These are phyloP conservation scores for Huso huso DNA, from an alignment of 2,797 vertebrate species.

Conservation along the genomic window DNA sequence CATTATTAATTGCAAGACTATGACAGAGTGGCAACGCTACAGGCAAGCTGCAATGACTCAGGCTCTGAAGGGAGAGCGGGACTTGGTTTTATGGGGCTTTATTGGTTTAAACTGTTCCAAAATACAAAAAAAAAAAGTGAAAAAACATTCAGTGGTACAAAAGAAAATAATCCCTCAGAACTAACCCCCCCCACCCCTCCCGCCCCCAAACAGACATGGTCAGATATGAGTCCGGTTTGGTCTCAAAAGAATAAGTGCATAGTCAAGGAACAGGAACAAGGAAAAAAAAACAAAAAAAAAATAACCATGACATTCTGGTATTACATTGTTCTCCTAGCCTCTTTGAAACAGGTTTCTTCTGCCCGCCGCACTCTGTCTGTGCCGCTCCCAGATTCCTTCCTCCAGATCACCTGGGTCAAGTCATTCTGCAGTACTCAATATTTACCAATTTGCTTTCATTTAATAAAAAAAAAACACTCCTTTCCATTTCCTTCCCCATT, in stretches of 20 bases:
- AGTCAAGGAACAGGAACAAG: slow-evolving; percentile 47
- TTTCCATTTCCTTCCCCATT: background rate
- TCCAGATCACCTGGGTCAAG: slow-evolving; percentile 47
- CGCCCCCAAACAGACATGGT: slow-evolving; percentile 38
- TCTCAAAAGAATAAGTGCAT: slow-evolving; percentile 57
- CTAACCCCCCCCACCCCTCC: slow-evolving; percentile 31
- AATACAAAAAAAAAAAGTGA: slow-evolving; percentile 61
- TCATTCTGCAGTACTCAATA: slow-evolving; percentile 55
- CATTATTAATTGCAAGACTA: too few species aligned
- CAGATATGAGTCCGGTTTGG: slow-evolving; percentile 43
- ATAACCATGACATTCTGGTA: slow-evolving; percentile 41
- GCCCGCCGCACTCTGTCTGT: slow-evolving; percentile 43
- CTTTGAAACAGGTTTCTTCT: slow-evolving; percentile 43
- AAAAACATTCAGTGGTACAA: slow-evolving; percentile 28
- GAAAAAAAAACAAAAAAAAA: slow-evolving; percentile 36
- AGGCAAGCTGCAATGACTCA: rapidly evolving
- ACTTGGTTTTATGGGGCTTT: slow-evolving; percentile 61
- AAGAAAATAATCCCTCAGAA: slow-evolving; percentile 23
- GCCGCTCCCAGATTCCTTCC: slow-evolving; percentile 45
- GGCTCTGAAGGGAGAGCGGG: background rate
- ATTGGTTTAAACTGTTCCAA: slow-evolving; percentile 69
- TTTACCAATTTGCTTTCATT: slow-evolving; percentile 1
- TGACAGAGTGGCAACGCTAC: too few species aligned
- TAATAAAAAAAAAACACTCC: background rate
- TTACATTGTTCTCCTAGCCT: slow-evolving; percentile 25